Conservation (phyloP, 2,888 invertebrate genomes). For the Metallyticus violacea region DNA sequence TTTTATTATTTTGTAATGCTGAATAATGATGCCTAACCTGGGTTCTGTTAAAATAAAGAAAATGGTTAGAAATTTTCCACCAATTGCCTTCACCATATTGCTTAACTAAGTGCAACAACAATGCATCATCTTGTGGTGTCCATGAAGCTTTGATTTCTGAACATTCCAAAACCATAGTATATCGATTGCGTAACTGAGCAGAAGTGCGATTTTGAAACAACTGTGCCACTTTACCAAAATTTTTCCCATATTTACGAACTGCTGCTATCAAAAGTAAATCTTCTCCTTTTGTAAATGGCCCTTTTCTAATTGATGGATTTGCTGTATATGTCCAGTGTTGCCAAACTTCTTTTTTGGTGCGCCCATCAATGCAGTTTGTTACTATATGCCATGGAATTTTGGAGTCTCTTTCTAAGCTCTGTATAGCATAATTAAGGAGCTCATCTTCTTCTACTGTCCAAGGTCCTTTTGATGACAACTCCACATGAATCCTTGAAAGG, state of each 20-base stretch:
- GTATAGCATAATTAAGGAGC: slow-evolving; percentile 59
- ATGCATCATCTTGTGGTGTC: neutral
- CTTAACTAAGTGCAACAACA: neutral
- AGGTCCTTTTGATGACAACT: slow-evolving; percentile 41
- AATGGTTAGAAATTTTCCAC: neutral
- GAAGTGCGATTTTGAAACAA: slow-evolving; percentile 61
- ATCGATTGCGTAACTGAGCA: slow-evolving; percentile 60
- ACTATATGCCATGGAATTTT: slow-evolving; percentile 74
- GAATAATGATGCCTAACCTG: neutral
- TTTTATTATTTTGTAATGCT: neutral
- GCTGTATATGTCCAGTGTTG: slow-evolving; percentile 53
- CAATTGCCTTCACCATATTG: neutral
- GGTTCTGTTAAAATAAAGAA: neutral
- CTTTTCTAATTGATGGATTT: slow-evolving; percentile 52
- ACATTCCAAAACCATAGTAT: slow-evolving; percentile 50
- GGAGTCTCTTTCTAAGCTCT: slow-evolving; percentile 60
- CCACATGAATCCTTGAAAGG: slow-evolving; percentile 48
- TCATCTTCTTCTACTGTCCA: slow-evolving; percentile 71
- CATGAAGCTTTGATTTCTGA: neutral
- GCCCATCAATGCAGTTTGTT: slow-evolving; percentile 58
- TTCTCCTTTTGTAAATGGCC: slow-evolving; percentile 64
- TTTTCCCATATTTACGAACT: slow-evolving; percentile 57
- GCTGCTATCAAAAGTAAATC: slow-evolving; percentile 63
- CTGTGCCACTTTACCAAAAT: slow-evolving; percentile 57
- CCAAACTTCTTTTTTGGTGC: slow-evolving; percentile 65